Evolutionary conservation across 2,113 vertebrate species (phyloP).

Genomic region (Lasiurus cinereus): DNA sequence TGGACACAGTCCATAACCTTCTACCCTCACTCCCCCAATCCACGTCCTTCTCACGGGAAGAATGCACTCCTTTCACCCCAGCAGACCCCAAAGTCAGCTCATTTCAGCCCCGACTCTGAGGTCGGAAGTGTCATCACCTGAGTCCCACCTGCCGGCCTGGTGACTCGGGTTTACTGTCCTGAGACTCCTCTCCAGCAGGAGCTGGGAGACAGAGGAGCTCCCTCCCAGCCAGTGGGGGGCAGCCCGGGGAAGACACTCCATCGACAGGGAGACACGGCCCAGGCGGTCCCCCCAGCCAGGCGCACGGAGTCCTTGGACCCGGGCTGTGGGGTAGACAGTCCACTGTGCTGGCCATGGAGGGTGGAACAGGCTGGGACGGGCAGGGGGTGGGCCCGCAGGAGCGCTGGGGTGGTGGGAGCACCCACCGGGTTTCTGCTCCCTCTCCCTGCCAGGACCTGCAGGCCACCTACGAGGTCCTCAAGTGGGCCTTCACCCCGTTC

Average conservation of each 20-base stretch:
- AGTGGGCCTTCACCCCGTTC: conserved; percentile 86
- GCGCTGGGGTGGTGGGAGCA: neutral
- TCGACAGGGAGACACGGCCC: too few species aligned
- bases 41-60: neutral
- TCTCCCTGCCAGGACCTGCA: conserved; percentile 83
- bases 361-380: neutral
- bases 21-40: too few species aligned
- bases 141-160: neutral
- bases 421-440: neutral
- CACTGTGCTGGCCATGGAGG: too few species aligned
- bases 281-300: too few species aligned
- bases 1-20: too few species aligned
- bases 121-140: neutral
- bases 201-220: neutral
- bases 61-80: neutral
- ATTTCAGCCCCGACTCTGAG: too few species aligned
- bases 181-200: neutral
- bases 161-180: neutral
- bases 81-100: too few species aligned
- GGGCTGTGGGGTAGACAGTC: too few species aligned
- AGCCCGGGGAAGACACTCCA: too few species aligned
- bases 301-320: too few species aligned
- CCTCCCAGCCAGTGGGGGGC: too few species aligned
- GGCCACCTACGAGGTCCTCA: conserved; percentile 83
- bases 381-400: too few species aligned